Base-by-base conservation (phyloP, 2,888 invertebrate species). In the Carterocephalus palaemon region DNA sequence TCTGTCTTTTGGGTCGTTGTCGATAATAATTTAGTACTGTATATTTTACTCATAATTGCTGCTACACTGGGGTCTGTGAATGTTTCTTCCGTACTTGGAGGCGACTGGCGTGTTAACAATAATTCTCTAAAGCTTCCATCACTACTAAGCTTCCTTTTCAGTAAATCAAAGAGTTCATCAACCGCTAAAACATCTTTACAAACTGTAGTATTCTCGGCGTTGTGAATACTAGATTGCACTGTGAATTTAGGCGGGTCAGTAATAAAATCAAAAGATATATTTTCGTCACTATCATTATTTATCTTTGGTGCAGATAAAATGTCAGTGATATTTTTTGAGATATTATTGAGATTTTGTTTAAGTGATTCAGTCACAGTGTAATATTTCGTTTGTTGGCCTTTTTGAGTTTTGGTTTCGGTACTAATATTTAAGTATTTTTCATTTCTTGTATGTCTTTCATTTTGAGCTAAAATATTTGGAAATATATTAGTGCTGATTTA, bases 61-160 rank as follows among this genome's bases (percentile, higher is more conserved):
- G 69, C 78, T 3, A 85, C 73, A 49, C 67, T 73, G 17, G 68
- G 63, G 51, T 84, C 83, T 33, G 64, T 66, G 39, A 66, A 68
- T 9, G 61, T 56, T 37, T 46, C 62, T 33, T 77, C 76, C 20
- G 54, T 47, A 22, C 47, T 54, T 43, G 56, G 26, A 2, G 59
- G 24, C 3, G 56, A 34, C 57, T 61, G 71, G 2, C 65, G 62
- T 1, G 66, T 59, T 8, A 67, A 50, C 23, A 82, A 49, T 23
- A 77, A 53, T 16, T 81, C 72, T 60, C 75, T 81, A n/a, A 82
- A 67, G 19, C 60, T 49, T 15, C 72, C 67, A 49, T 85, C 85
- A 23, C 59, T 74, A 8, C 64, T 75, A n/a, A 86, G 52, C 53
- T 72, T 80, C 47, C 70, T 75, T 55, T 75, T 84, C 3, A 86